A percentile compares a stretch with the other conserved stretches of the same genome.
phyloP scores from a whole-genome alignment of 2,888 invertebrate genomes.

The Caenorhabditis sp. region DNA sequence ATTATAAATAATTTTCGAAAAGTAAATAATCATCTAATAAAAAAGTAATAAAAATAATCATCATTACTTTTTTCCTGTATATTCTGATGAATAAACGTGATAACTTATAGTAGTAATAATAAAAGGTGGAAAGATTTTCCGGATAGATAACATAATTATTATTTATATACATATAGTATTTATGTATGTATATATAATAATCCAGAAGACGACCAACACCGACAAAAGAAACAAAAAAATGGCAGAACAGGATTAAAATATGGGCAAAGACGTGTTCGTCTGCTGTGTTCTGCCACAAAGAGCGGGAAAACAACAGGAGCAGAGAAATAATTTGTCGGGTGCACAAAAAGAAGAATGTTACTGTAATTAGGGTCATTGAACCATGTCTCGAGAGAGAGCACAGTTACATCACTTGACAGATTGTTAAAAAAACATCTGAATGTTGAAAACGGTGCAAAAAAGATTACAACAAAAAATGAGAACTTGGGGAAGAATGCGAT shows the following conservation, averaged over 20 bases:
- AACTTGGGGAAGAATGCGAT: too few species aligned
- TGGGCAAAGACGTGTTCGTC: background rate
- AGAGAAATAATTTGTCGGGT: too few species aligned
- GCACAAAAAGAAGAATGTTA: too few species aligned
- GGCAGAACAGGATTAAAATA: background rate
- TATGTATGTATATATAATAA: background rate
- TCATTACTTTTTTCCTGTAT: too few species aligned
- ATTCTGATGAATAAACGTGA: background rate
- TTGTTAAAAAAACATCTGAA: too few species aligned
- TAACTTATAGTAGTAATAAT: slow-evolving; percentile 1
- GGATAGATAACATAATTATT: background rate
- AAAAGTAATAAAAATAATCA: background rate
- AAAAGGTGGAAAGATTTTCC: background rate
- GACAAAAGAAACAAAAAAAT: slow-evolving; percentile 1
- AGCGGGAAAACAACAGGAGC: background rate
- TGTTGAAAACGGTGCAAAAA: too few species aligned
- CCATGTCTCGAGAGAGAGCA: too few species aligned
- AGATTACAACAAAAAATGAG: too few species aligned
- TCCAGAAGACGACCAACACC: background rate
- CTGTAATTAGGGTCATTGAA: too few species aligned
- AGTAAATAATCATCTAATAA: background rate
- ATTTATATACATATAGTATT: background rate
- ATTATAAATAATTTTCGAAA: background rate
- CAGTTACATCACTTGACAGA: too few species aligned
- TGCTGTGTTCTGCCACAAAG: background rate